A percentile compares a stretch with the other conserved stretches of the same genome.
phyloP scores from a whole-genome alignment of 2,113 vertebrate species.

The Rhipidura dahli region DNA sequence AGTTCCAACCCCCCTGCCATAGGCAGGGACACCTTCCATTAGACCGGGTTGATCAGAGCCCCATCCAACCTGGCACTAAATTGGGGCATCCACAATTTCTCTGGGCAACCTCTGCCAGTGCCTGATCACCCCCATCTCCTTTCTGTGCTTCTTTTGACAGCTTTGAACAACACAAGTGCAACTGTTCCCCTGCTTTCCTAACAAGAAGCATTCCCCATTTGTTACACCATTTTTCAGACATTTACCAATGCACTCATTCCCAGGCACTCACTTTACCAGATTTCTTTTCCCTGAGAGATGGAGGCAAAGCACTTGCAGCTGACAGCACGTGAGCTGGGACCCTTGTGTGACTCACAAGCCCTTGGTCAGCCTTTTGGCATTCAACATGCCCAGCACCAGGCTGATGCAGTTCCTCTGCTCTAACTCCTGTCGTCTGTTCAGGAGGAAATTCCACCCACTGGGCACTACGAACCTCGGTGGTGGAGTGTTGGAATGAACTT shows the following conservation, averaged over 20 bases:
- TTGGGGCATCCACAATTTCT: background rate
- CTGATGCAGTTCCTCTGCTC: background rate
- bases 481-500: background rate
- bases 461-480: background rate
- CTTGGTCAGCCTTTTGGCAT: background rate
- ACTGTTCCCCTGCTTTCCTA: background rate
- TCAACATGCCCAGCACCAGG: background rate
- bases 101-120: background rate
- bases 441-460: background rate
- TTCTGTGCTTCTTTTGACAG: conserved; percentile 19
- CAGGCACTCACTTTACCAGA: background rate
- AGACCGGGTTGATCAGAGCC: background rate
- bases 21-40: background rate
- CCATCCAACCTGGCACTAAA: background rate
- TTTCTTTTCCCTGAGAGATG: background rate
- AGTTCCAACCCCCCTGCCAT: background rate
- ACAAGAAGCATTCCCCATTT: background rate
- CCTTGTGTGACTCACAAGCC: background rate
- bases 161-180: background rate
- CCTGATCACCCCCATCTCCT: background rate
- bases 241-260: background rate
- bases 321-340: background rate
- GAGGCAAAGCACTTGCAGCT: background rate
- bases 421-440: background rate
- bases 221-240: background rate